Percentiles rank a stretch among this genome's conserved stretches.
Evolutionary conservation across 2,113 vertebrate species (phyloP).

Genomic region (Myocastor coypus): DNA sequence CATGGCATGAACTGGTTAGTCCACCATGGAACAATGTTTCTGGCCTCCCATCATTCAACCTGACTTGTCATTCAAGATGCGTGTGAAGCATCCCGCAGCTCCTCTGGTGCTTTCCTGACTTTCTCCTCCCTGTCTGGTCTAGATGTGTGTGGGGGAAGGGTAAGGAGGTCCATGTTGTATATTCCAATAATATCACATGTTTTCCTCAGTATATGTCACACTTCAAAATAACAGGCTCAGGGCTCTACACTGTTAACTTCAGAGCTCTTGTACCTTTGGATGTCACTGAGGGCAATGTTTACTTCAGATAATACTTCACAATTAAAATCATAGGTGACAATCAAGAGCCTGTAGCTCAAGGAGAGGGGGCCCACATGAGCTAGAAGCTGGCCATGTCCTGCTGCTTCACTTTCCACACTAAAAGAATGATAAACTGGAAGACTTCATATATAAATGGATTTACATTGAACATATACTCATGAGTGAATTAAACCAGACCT

Average conservation of each 20-base stretch:
- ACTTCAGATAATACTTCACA: constrained; percentile 25
- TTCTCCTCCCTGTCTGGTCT: background rate
- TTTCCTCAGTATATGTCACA: background rate
- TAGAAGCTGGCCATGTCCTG: background rate
- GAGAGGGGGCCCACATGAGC: background rate
- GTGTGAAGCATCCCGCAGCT: background rate
- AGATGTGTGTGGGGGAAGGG: too few relatives aligned
- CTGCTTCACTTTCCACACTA: constrained; percentile 32
- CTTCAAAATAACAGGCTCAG: background rate
- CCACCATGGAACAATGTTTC: background rate
- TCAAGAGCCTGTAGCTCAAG: constrained; percentile 11
- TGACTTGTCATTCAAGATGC: background rate
- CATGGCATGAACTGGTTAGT: background rate
- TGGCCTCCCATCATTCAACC: background rate
- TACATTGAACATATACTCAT: too few relatives aligned
- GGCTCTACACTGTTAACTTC: background rate
- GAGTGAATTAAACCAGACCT: too few relatives aligned
- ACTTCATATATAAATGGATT: too few relatives aligned
- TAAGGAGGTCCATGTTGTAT: too few relatives aligned
- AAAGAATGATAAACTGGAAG: too few relatives aligned
- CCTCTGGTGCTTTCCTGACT: background rate
- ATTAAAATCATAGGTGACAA: constrained; percentile 5
- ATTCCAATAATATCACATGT: background rate
- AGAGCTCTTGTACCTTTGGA: background rate
- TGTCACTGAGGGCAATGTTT: background rate